A percentile compares a stretch with the other conserved stretches of the same genome.
Evolutionary conservation across 1,140 invertebrate species (phyloP).

Genomic region (Drosophila bipectinata): DNA sequence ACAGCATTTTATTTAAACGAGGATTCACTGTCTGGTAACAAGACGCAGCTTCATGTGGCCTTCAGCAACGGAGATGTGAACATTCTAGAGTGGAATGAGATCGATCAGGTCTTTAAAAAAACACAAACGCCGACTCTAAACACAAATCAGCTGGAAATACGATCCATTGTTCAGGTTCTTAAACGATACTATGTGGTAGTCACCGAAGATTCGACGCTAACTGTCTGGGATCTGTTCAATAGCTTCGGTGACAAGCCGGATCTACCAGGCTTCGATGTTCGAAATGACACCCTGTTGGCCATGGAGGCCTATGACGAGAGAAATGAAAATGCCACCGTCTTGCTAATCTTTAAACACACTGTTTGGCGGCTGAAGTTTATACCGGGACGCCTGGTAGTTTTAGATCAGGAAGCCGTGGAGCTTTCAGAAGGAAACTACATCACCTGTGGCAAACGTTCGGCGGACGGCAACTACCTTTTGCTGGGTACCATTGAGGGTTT

Average conservation of each 20-base stretch:
- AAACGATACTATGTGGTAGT: slow-evolving; percentile 57
- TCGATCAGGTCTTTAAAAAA: slow-evolving; percentile 38
- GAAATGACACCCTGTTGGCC: slow-evolving; percentile 17
- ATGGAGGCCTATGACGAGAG: slow-evolving; percentile 37
- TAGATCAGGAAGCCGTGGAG: slow-evolving; percentile 22
- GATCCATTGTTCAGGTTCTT: slow-evolving; percentile 37
- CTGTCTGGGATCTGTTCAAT: slow-evolving; percentile 50
- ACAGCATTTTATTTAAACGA: slow-evolving; percentile 56
- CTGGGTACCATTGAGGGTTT: slow-evolving; percentile 70
- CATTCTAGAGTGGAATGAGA: slow-evolving; percentile 51
- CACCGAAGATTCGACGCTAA: slow-evolving; percentile 23
- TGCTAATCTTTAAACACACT: slow-evolving; percentile 54
- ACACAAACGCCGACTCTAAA: slow-evolving; percentile 29
- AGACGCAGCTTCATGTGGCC: slow-evolving; percentile 60
- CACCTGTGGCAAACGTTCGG: slow-evolving; percentile 62
- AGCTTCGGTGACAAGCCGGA: slow-evolving; percentile 12
- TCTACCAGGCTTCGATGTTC: slow-evolving; percentile 9
- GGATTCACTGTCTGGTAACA: slow-evolving; percentile 1
- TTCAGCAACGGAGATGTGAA: slow-evolving; percentile 56
- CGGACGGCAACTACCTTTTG: slow-evolving; percentile 61
- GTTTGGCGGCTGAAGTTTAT: slow-evolving; percentile 42
- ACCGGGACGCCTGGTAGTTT: not conserved
- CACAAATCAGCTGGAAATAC: slow-evolving; percentile 27
- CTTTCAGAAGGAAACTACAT: slow-evolving; percentile 41
- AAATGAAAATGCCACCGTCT: slow-evolving; percentile 16